Evolutionary conservation across 2,888 invertebrate genomes (phyloP).

Genomic region (Microctonus aethiopoides): DNA sequence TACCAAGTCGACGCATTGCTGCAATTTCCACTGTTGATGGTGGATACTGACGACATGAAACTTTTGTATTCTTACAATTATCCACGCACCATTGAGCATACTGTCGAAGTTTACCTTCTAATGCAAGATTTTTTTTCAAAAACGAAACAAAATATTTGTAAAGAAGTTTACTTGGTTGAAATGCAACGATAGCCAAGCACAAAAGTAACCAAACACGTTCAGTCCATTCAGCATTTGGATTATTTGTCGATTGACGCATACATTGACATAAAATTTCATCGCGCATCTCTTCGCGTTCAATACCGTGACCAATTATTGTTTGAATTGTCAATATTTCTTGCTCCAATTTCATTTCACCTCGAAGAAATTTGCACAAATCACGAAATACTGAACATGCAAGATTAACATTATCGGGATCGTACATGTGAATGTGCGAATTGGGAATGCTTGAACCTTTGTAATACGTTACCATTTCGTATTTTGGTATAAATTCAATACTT

Average conservation of each 20-base stretch:
- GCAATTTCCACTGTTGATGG: conserved; percentile 95
- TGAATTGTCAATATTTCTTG: conserved; percentile 86
- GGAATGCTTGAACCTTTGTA: conserved; percentile 90
- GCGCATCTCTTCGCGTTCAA: conserved; percentile 90
- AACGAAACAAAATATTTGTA: conserved; percentile 84
- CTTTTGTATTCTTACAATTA: conserved; percentile 89
- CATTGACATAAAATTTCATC: conserved; percentile 93
- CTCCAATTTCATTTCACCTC: conserved; percentile 87
- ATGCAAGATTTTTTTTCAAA: conserved; percentile 76
- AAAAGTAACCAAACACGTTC: conserved; percentile 90
- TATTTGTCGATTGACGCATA: conserved; percentile 88
- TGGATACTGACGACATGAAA: conserved; percentile 82
- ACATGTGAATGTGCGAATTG: conserved; percentile 93
- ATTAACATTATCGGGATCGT: conserved; percentile 93
- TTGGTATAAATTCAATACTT: conserved; percentile 83
- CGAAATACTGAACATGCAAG: conserved; percentile 91
- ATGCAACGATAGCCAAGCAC: conserved; percentile 90
- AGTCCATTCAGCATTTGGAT: conserved; percentile 85
- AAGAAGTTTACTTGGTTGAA: conserved; percentile 87
- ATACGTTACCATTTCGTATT: conserved; percentile 92
- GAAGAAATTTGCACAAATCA: conserved; percentile 89
- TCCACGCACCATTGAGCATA: conserved; percentile 95
- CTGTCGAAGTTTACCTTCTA: conserved; percentile 79
- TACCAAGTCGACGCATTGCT: conserved; percentile 89
- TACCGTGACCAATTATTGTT: conserved; percentile 84